Conservation (phyloP, 1,140 invertebrate species). For the Cotesia typhae region DNA sequence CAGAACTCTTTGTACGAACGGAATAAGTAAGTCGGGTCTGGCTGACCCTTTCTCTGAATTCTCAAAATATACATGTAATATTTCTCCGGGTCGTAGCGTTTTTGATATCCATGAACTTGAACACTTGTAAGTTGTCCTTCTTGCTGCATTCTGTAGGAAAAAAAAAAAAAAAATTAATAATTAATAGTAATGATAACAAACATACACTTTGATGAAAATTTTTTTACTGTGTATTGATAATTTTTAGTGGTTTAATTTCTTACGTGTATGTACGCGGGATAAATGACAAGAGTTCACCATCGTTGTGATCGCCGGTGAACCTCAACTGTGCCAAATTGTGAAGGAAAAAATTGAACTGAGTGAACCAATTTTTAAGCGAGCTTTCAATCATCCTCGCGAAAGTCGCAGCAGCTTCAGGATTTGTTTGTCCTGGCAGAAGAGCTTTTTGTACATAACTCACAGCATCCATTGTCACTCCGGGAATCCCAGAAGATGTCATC, state of each 20-base stretch:
- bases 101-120: constrained; percentile 89
- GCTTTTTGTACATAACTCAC: constrained; percentile 92
- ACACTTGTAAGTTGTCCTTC: constrained; percentile 91
- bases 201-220: too few relatives aligned
- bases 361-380: constrained; percentile 87
- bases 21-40: constrained; percentile 86
- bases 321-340: constrained; percentile 95
- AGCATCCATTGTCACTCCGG: constrained; percentile 90
- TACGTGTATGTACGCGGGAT: constrained; percentile 94
- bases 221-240: not conserved
- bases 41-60: constrained; percentile 85
- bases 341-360: constrained; percentile 97
- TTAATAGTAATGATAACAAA: constrained; percentile 22
- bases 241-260: constrained; percentile 56
- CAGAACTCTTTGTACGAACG: constrained; percentile 96
- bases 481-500: constrained; percentile 95
- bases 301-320: constrained; percentile 85
- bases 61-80: constrained; percentile 96
- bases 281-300: constrained; percentile 88
- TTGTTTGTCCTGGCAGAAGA: constrained; percentile 86
- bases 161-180: constrained; percentile 3
- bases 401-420: constrained; percentile 92
- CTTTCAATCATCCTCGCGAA: constrained; percentile 93
- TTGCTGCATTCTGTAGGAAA: constrained; percentile 76
- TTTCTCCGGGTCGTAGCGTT: constrained; percentile 96